Evolutionary conservation across 2,797 vertebrate species (phyloP), one percentile per base, ranked within the genome.

Genomic region (Sebastes hubbsi): DNA sequence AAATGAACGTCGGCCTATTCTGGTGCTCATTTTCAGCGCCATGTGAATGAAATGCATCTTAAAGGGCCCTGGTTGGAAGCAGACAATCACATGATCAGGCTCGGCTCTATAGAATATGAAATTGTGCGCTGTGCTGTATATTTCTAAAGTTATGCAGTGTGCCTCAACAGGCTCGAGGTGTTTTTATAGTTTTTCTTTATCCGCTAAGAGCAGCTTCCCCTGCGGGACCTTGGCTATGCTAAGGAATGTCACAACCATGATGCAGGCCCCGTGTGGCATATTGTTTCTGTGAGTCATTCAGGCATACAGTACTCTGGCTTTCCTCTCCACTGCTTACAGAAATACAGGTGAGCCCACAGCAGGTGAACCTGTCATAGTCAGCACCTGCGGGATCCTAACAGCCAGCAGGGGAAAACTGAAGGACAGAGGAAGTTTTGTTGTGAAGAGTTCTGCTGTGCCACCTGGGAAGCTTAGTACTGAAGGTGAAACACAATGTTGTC

Each of bases 341-440:
- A 86, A 80, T 71, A 61, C 85, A 82, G 85, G 87, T 89, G 90
- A 92, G 91, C 80, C 86, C 82, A 67, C 89, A 88, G 92, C 91
- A 90, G 91, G 91, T 89, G 90, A 91, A 80, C 78, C 91, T 94
- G 93, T 92, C 92, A 90, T 55, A 85, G 92, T 83, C 83, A 80
- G 90, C 90, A 90, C 84, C 87, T 87, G 83, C 85, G 82, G 86
- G 81, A 90, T 85, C 82, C 83, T 81, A 90, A 90, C 84, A 85
- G 88, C 84, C 77, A 86, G 88, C 80, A 69, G 84, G 90, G 84
- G 77, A 72, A 87, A 84, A 81, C 72, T 84, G 81, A 87, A 86
- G 88, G 85, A 89, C 88, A 30, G 79, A 82, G 79, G 80, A 90
- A 81, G 88, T 87, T 92, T 87, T 75, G 88, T 88, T 61, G 58